Evolutionary conservation across 2,113 vertebrate species (phyloP).

Genomic region (Erythrocercus mccallii): DNA sequence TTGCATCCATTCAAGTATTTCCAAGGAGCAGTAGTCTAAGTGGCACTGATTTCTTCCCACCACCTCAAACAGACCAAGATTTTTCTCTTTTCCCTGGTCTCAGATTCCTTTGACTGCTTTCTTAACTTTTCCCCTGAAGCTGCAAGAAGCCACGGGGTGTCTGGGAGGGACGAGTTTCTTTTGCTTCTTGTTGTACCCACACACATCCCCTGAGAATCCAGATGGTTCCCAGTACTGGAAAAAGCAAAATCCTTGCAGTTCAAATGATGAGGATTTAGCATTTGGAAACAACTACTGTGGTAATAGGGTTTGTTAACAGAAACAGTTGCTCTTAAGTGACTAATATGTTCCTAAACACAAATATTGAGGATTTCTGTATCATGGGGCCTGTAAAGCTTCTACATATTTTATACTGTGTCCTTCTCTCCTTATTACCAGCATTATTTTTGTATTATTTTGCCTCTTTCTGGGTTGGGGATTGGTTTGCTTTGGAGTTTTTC

Average conservation of each 20-base stretch:
- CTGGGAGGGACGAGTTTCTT: neutral
- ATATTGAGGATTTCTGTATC: neutral
- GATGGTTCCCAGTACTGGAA: neutral
- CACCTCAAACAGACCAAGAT: neutral
- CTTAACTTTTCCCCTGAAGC: neutral
- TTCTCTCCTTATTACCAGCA: neutral
- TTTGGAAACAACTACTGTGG: neutral
- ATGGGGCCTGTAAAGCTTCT: neutral
- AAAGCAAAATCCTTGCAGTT: neutral
- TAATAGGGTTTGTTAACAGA: neutral
- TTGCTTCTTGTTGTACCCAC: neutral
- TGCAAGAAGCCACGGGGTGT: neutral
- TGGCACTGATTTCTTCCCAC: neutral
- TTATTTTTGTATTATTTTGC: neutral
- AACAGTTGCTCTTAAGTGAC: neutral
- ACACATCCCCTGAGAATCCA: neutral
- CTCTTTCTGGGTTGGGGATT: neutral
- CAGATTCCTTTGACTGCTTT: neutral
- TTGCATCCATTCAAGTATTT: neutral
- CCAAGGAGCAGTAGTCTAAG: neutral
- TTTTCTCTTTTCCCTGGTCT: neutral
- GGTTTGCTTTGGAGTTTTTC: neutral
- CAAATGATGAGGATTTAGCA: neutral
- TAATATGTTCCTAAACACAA: neutral
- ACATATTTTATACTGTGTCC: neutral